Evolutionary conservation across 2,113 vertebrate species (phyloP).

Genomic region (Fulmarus glacialis): DNA sequence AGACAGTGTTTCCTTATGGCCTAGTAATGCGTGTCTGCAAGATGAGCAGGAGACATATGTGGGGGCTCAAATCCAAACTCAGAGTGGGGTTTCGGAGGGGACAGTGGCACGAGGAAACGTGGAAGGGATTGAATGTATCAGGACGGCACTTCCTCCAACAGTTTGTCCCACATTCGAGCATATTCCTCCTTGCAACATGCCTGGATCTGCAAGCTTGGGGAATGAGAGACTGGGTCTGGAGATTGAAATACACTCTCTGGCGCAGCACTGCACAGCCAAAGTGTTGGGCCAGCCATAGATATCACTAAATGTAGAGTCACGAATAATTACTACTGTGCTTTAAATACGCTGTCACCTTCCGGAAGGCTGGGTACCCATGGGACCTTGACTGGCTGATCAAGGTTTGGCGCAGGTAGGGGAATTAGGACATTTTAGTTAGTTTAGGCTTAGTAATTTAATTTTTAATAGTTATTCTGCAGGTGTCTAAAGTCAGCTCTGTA

Average conservation of each 20-base stretch:
- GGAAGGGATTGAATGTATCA: neutral
- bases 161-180: neutral
- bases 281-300: constrained; percentile 21
- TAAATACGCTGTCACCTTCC: constrained; percentile 43
- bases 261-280: neutral
- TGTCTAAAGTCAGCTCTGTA: constrained; percentile 71
- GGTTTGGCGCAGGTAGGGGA: constrained; percentile 49
- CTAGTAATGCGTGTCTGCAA: neutral
- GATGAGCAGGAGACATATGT: neutral
- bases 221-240: constrained; percentile 3
- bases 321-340: constrained; percentile 63
- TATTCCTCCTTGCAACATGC: neutral
- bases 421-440: constrained; percentile 70
- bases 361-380: constrained; percentile 1
- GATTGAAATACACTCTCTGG: neutral
- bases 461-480: constrained; percentile 74
- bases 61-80: neutral
- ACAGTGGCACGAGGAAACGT: neutral
- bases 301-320: constrained; percentile 46
- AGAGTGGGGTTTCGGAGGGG: neutral
- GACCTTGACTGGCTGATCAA: constrained; percentile 29
- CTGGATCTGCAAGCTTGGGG: neutral
- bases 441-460: constrained; percentile 75
- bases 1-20: neutral
- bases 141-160: neutral